Percentiles rank a stretch among this genome's conserved stretches.
These are phyloP conservation scores for Trichonephila clavata DNA, from an alignment of 1,140 invertebrate genomes.

Conservation along the genomic window DNA sequence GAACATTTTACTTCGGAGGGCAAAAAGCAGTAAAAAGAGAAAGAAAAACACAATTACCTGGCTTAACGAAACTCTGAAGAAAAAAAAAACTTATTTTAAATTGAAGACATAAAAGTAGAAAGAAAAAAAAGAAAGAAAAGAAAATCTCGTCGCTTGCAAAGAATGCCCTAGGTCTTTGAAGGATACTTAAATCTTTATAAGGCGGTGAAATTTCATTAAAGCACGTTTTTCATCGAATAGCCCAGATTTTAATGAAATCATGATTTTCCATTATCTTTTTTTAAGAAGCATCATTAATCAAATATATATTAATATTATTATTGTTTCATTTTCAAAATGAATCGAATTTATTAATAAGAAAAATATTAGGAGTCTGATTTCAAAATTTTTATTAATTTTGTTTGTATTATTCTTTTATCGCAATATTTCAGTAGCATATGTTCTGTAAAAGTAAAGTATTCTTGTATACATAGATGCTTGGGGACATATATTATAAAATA, in stretches of 20 bases:
- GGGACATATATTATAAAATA: too few relatives aligned
- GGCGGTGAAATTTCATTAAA: constrained; percentile 26
- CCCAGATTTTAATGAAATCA: constrained; percentile 21
- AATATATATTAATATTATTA: not conserved
- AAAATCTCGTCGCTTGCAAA: not conserved
- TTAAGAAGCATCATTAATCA: constrained; percentile 19
- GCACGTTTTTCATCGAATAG: not conserved
- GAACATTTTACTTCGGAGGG: not conserved
- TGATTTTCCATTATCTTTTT: constrained; percentile 35
- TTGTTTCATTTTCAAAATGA: not conserved
- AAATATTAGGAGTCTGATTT: too few relatives aligned
- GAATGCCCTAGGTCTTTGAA: not conserved
- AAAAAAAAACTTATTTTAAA: constrained; percentile 17
- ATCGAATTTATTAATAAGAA: too few relatives aligned
- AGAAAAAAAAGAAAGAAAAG: not conserved
- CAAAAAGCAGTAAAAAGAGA: not conserved
- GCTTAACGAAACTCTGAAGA: not conserved
- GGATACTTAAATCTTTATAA: constrained; percentile 28
- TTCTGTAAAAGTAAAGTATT: too few relatives aligned
- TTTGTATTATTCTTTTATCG: too few relatives aligned
- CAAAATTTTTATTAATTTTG: too few relatives aligned
- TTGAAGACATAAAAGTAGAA: not conserved
- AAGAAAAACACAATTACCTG: not conserved
- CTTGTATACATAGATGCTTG: too few relatives aligned
- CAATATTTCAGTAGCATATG: too few relatives aligned